These are phyloP conservation scores for Hippocampus barbouri DNA, from an alignment of 2,113 vertebrate species.

Conservation along the genomic window DNA sequence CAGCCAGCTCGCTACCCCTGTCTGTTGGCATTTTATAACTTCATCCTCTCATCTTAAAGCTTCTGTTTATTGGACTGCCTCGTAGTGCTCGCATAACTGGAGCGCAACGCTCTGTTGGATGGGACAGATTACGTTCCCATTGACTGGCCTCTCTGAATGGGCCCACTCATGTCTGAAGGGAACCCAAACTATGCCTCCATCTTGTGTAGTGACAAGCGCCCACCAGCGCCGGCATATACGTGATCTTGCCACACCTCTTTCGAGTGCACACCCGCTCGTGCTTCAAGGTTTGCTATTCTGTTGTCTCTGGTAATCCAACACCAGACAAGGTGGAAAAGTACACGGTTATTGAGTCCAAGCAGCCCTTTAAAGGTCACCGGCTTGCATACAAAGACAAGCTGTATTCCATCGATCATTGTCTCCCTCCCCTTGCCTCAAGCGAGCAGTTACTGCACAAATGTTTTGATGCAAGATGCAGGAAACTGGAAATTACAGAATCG, in stretches of 20 bases:
- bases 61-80: slow-evolving; percentile 65
- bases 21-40: slow-evolving; percentile 4
- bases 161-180: slow-evolving; percentile 71
- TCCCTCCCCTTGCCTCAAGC: slow-evolving; percentile 2
- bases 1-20: slow-evolving; percentile 8
- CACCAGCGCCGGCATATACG: slow-evolving; percentile 59
- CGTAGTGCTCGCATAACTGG: slow-evolving; percentile 60
- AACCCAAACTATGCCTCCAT: slow-evolving; percentile 65
- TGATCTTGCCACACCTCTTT: slow-evolving; percentile 51
- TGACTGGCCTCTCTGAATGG: slow-evolving; percentile 73
- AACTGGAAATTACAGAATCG: slow-evolving; percentile 15
- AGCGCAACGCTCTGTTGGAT: slow-evolving; percentile 49
- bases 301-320: slow-evolving; percentile 75
- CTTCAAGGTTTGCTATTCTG: slow-evolving; percentile 47
- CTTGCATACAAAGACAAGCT: background rate
- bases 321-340: slow-evolving; percentile 54
- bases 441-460: slow-evolving; percentile 27
- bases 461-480: slow-evolving; percentile 19
- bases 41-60: slow-evolving; percentile 60
- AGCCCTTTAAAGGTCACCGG: slow-evolving; percentile 70
- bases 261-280: slow-evolving; percentile 9
- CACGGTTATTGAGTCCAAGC: slow-evolving; percentile 66
- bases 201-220: slow-evolving; percentile 58
- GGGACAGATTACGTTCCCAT: slow-evolving; percentile 74
- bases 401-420: slow-evolving; percentile 7